Base-by-base conservation (phyloP, 1,140 invertebrate species). In the Pomacea maculata region DNA sequence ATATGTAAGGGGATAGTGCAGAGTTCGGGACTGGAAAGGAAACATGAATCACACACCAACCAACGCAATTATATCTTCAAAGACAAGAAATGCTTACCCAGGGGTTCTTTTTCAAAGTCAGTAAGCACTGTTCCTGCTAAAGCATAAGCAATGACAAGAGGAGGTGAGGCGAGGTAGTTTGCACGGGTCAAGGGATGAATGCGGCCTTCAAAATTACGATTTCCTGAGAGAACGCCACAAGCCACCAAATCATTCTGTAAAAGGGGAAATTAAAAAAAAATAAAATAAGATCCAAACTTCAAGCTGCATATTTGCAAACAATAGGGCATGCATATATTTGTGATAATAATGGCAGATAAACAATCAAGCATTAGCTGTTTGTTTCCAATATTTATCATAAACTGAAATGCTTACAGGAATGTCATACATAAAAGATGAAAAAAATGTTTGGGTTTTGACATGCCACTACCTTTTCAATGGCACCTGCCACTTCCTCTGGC, bases 201-300 rank as follows among this genome's bases (percentile, higher is more conserved):
- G 78, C 98, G 93, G 21, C 98, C 98, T 92, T 99, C 98, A 91
- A 99, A 99, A 91, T 99, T 99, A 3, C 98, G 92, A 90, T 99
- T 99, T 1, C 98, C 98, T 0, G 97, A 99, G 0, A 99, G 92
- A 3, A 99, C 97, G 34, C 97, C 97, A 88, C 95, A 96, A 86
- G 97, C 98, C 1, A 99, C 96, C 12, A 99, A 92, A 88, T 97
- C 96, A 89, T 87, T 88, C 89, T 91, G 84, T 29, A 80, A 81
- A 72, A 65, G 68, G 68, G 63, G 25, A 64, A 73, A 14, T 61
- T 61, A 17, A 61, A 8, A 14, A 61, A 61, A 17, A 11, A 61
- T 6, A 61, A 4, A 61, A 6, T 61, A 11, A 61, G 8, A 61
- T 8, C 11, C 57, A 14, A 45, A 45, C 2, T 45, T 2, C 3